phyloP scores from a whole-genome alignment of 2,888 invertebrate genomes.

The Ochropleura leucogaster region DNA sequence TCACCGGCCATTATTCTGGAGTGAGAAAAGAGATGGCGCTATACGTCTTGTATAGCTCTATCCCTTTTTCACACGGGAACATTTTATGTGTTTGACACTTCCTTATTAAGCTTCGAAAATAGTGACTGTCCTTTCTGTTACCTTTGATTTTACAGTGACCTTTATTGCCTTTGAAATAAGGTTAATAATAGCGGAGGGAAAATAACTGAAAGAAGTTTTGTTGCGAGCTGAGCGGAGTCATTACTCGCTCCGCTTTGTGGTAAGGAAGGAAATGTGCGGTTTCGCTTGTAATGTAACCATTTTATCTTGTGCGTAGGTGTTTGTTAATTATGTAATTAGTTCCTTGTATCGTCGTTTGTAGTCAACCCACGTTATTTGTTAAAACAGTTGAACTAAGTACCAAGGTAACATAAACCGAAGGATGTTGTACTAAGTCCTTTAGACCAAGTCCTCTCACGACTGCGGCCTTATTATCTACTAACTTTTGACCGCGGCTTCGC shows the following conservation, averaged over 20 bases:
- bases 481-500: too few relatives aligned
- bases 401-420: neutral
- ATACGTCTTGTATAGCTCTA: neutral
- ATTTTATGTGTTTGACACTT: constrained; percentile 19
- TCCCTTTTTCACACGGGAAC: neutral
- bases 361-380: neutral
- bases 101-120: neutral
- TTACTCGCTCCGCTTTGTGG: constrained; percentile 24
- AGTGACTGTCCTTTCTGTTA: neutral
- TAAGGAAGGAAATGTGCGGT: constrained; percentile 13
- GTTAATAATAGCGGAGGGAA: neutral
- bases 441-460: neutral
- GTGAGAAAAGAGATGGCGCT: neutral
- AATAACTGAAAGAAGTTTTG: neutral
- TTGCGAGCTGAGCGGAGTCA: constrained; percentile 7
- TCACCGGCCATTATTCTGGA: constrained; percentile 37
- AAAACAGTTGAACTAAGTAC: neutral
- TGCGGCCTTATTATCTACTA: neutral
- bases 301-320: constrained; percentile 16
- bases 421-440: neutral
- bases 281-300: constrained; percentile 20
- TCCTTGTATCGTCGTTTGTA: neutral
- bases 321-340: constrained; percentile 22
- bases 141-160: neutral
- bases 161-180: neutral